Conservation (phyloP, 2,888 invertebrate species). For the Colletes collaris region DNA sequence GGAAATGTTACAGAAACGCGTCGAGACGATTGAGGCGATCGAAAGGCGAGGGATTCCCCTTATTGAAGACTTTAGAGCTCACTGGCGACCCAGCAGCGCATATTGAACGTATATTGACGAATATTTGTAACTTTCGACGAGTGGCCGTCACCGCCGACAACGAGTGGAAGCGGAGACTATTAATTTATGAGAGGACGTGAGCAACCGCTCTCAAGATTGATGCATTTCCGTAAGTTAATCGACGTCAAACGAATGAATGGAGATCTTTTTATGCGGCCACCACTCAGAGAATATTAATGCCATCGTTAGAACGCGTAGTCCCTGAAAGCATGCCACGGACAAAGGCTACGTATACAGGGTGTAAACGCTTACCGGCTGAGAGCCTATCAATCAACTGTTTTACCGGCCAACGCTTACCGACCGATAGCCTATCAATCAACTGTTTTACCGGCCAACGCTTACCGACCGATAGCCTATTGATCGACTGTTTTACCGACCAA, state of each 20-base stretch:
- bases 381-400: no score
- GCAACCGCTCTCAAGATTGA: constrained; percentile 15
- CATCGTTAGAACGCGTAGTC: background rate
- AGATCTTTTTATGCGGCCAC: background rate
- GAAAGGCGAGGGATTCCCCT: constrained; percentile 86
- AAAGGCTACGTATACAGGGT: no score
- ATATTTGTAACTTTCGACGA: constrained; percentile 84
- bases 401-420: no score
- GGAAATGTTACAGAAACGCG: constrained; percentile 93
- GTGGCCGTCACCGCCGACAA: constrained; percentile 86
- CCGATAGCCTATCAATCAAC: no score
- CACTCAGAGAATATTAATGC: constrained; percentile 25
- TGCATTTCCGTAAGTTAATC: constrained; percentile 28
- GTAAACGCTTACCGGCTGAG: no score
- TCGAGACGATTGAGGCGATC: constrained; percentile 88
- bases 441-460: no score
- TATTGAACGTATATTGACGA: constrained; percentile 85
- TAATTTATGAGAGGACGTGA: constrained; percentile 84
- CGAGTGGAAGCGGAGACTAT: constrained; percentile 89
- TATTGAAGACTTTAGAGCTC: constrained; percentile 86
- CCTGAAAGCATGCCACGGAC: background rate
- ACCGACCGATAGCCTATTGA: no score
- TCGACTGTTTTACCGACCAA: no score
- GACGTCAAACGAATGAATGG: constrained; percentile 21
- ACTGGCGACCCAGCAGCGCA: constrained; percentile 86